Base-by-base conservation (phyloP, 2,888 invertebrate genomes). In the Pollenia griseotomentosa region DNA sequence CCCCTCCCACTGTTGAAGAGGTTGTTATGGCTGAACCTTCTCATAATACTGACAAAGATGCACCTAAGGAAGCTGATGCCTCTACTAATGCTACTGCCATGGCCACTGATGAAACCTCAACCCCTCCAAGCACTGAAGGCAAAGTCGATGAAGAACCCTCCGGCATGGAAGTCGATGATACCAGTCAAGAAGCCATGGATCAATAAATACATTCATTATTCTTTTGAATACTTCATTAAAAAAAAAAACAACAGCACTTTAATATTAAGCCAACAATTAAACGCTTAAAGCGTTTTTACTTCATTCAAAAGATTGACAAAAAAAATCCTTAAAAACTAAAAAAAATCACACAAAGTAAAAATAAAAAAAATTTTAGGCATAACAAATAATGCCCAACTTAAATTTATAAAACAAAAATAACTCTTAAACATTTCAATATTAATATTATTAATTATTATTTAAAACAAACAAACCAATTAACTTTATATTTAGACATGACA, bases 111-210 rank as follows among this genome's bases (percentile, higher is more conserved):
- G 79, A 79, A n/a, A 61, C 66, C 9, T 42, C 68, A 2, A 59
- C 79, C 51, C 4, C 57, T 6, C 19, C n/a, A 51, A 78, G 70
- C 75, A 48, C 40, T 48, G 70, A 46, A 57, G 68, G 89, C 77
- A 93, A 93, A 87, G 63, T 89, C 81, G 93, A 93, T 86, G 92
- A 93, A 55, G 93, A 92, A 83, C 90, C 91, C 11, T 91, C 91
- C 53, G 92, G 92, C 77, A 93, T 93, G 93, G 93, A 93, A 83
- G 92, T 93, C 19, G 93, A 93, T 68, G 93, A 93, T 74, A 93
- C 93, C 88, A 93, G 93, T 89, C 93, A 93, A 79, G 89, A 93
- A 89, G 93, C 93, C 78, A 93, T 93, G 93, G 93, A 93, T 89
- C 93, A 93, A 89, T 93, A 93, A 89, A 83, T 66, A 66, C 33